A percentile compares a stretch with the other conserved stretches of the same genome.
Conservation (phyloP, 2,113 vertebrate genomes). For the Triplophysa tibetana region DNA sequence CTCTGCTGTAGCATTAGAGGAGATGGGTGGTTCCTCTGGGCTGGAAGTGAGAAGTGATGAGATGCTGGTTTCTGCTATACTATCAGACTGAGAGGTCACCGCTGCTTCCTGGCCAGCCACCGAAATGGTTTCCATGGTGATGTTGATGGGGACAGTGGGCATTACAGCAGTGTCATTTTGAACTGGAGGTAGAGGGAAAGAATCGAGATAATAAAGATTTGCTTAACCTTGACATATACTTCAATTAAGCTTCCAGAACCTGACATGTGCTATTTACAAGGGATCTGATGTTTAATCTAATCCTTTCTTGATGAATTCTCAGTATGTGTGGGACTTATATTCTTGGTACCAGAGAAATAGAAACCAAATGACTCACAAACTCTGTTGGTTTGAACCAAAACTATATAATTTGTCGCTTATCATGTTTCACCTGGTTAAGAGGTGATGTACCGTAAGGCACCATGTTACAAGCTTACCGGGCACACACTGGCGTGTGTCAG, state of each 20-base stretch:
- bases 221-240: too few species aligned
- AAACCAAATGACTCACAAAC: too few species aligned
- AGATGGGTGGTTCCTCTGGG: constrained; percentile 56
- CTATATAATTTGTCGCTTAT: too few species aligned
- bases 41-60: constrained; percentile 59
- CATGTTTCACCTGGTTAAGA: background rate
- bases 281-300: too few species aligned
- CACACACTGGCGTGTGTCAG: constrained; percentile 89
- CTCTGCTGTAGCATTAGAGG: constrained; percentile 52
- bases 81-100: constrained; percentile 63
- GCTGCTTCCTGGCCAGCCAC: constrained; percentile 37
- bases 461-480: constrained; percentile 75
- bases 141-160: constrained; percentile 36
- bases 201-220: background rate
- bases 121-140: constrained; percentile 36
- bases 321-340: too few species aligned
- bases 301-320: too few species aligned
- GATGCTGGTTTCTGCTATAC: constrained; percentile 45
- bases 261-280: too few species aligned
- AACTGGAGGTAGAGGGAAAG: constrained; percentile 43
- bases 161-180: constrained; percentile 47
- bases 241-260: too few species aligned
- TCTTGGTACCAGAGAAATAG: background rate
- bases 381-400: too few species aligned
- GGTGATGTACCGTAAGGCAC: background rate